Base-by-base conservation (phyloP, 2,888 invertebrate species). In the Matsumyia berberina region DNA sequence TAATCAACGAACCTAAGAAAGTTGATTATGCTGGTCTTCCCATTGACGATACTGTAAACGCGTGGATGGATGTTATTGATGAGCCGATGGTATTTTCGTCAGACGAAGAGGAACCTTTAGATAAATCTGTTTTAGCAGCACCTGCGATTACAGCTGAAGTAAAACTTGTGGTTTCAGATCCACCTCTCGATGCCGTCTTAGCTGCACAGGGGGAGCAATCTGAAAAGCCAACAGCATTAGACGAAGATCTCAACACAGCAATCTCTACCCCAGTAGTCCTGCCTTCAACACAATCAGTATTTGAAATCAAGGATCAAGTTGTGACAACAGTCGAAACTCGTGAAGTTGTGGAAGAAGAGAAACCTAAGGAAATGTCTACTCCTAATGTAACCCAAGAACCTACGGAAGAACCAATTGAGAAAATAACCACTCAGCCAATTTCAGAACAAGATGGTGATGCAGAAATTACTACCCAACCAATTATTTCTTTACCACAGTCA, bases 21-120 rank as follows among this genome's bases (percentile, higher is more conserved):
- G 9, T 66, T 9, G 77, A 46, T 8, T 88, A 87, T 67, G 88
- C 85, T 67, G 88, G 87, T 46, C 81, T 88, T 44, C 88, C 88
- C 11, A 82, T 88, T 37, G 88, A 89, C 76, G 87, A 89, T 46
- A 78, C 88, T 3, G 77, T 88, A 55, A 87, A 86, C 51, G 70
- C 88, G 4, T 90, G 90, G 87, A 87, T 90, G 86, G 89, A 90
- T 70, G 89, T 86, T 11, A 35, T 86, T n/a, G 87, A 87, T 7
- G 87, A 86, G 29, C 72, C 85, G n/a, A 76, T 81, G 44, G 29
- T 53, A 0, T 51, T 86, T 19, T 85, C 86, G 11, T 70, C 70
- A 60, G 89, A 89, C 49, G 89, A 80, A 15, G 78, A 74, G 42
- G 78, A 81, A 46, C 0, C 31, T 33, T 19, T 19, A n/a, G 33